Percentiles rank a stretch among this genome's conserved stretches.
phyloP scores from a whole-genome alignment of 92 coral and sea anemone species.

The Virgularia gustaviana region DNA sequence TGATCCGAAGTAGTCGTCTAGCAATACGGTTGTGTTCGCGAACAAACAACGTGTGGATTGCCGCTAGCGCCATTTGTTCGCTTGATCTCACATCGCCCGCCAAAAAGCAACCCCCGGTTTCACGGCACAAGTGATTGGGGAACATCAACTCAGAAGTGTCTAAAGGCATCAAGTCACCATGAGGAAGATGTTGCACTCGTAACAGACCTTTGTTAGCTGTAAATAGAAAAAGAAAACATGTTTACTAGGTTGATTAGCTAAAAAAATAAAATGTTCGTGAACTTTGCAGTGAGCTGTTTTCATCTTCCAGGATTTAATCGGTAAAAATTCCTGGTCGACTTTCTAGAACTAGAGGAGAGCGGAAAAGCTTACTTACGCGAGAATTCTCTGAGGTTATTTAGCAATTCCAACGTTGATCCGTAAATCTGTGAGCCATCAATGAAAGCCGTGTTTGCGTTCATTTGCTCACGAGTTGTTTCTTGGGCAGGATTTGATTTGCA shows the following conservation, averaged over 20 bases:
- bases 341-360: too few species aligned
- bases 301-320: too few species aligned
- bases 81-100: slow-evolving; percentile 36
- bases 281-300: too few species aligned
- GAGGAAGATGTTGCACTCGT: slow-evolving; percentile 9
- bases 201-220: slow-evolving; percentile 28
- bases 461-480: slow-evolving; percentile 23
- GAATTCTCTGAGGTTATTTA: slow-evolving; percentile 16
- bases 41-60: slow-evolving; percentile 26
- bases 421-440: slow-evolving; percentile 40
- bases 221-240: not conserved
- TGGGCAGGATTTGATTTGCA: not conserved
- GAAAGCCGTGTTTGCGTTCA: slow-evolving; percentile 37
- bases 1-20: slow-evolving; percentile 1
- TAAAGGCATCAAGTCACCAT: slow-evolving; percentile 23
- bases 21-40: slow-evolving; percentile 37
- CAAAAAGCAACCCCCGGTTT: slow-evolving; percentile 26
- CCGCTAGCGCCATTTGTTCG: slow-evolving; percentile 21
- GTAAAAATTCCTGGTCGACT: too few species aligned
- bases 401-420: slow-evolving; percentile 27
- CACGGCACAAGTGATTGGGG: slow-evolving; percentile 21
- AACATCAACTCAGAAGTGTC: slow-evolving; percentile 29
- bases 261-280: too few species aligned
- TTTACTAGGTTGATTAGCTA: too few species aligned
- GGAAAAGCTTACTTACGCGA: slow-evolving; percentile 39